phyloP scores from a whole-genome alignment of 2,888 invertebrate genomes.

The Cerceris ruficornis region DNA sequence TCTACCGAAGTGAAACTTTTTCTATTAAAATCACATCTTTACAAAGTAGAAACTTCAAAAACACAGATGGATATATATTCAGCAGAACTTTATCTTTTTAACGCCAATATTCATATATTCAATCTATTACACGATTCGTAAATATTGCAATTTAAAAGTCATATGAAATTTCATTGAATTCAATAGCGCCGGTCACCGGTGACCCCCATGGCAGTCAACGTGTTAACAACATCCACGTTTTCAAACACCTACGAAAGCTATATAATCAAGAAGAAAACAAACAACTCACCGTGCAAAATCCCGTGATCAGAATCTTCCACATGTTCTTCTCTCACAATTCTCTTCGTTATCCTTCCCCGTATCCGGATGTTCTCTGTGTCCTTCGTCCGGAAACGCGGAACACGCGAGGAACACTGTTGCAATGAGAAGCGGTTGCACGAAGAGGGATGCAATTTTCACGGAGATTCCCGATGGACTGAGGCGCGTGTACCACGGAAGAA shows the following conservation, averaged over 20 bases:
- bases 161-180: too few relatives aligned
- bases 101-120: too few relatives aligned
- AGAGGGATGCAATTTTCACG: conserved; percentile 74
- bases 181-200: too few relatives aligned
- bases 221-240: neutral
- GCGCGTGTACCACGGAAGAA: conserved; percentile 55
- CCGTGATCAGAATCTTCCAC: conserved; percentile 77
- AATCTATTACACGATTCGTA: too few relatives aligned
- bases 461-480: conserved; percentile 77
- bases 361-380: conserved; percentile 11
- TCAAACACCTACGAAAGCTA: neutral
- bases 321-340: conserved; percentile 62
- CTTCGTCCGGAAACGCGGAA: neutral
- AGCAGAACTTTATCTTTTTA: too few relatives aligned
- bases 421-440: conserved; percentile 14
- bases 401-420: conserved; percentile 45
- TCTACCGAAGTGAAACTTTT: too few relatives aligned
- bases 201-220: too few relatives aligned
- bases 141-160: too few relatives aligned
- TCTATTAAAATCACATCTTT: too few relatives aligned
- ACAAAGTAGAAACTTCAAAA: too few relatives aligned
- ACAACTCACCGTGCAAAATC: conserved; percentile 76
- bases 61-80: too few relatives aligned
- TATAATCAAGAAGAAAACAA: neutral
- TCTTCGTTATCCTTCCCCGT: conserved; percentile 34